Conservation (phyloP, 2,797 vertebrate species). For the Chloroceryle inda region DNA sequence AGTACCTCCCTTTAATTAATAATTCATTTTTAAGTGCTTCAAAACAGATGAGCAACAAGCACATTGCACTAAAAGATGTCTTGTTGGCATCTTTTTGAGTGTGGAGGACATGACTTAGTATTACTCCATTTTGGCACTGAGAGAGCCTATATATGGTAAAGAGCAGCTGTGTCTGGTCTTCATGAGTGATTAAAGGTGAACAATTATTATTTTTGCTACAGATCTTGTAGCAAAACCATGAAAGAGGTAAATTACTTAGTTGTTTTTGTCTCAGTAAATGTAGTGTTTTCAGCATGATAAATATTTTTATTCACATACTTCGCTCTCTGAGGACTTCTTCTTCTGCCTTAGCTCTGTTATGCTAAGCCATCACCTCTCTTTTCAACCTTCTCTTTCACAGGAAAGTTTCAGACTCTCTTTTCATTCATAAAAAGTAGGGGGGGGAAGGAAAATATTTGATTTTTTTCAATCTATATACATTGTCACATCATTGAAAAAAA, state of each 20-base stretch:
- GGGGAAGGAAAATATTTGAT: rapidly evolving
- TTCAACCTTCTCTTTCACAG: background rate
- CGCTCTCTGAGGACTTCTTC: background rate
- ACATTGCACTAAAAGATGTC: background rate
- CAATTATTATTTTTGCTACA: slow-evolving; percentile 11
- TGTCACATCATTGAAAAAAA: background rate
- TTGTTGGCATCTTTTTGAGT: background rate
- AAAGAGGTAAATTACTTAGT: background rate
- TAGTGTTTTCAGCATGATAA: background rate
- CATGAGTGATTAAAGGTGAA: slow-evolving; percentile 31
- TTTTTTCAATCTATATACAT: background rate
- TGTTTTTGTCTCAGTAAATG: background rate
- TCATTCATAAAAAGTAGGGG: background rate
- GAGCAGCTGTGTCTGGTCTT: background rate
- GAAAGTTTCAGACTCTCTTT: background rate
- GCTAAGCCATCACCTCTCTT: background rate
- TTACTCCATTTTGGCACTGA: background rate
- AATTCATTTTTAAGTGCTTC: background rate
- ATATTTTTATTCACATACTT: background rate
- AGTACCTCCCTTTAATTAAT: background rate
- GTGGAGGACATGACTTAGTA: background rate
- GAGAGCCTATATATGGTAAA: background rate
- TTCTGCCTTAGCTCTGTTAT: background rate
- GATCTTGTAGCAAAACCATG: background rate
- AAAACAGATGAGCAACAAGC: background rate